Conservation (phyloP, 2,797 vertebrate species). For the Synanceia verrucosa region DNA sequence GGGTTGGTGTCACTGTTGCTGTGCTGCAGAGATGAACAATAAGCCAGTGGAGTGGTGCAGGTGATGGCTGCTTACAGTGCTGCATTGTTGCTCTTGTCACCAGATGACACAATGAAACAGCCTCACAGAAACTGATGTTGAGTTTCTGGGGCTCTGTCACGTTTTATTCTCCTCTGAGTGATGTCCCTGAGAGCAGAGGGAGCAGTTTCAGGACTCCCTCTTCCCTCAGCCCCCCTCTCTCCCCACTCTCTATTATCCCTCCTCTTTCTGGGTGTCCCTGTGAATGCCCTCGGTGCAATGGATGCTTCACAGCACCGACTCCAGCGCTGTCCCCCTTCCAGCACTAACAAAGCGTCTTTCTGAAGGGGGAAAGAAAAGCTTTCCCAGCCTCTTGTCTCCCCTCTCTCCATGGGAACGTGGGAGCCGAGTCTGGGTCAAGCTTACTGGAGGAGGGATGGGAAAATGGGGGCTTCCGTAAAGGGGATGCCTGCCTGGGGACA, state of each 20-base stretch:
- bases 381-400: slow-evolving; percentile 87
- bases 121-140: slow-evolving; percentile 27
- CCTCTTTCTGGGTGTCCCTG: slow-evolving; percentile 84
- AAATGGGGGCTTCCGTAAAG: slow-evolving; percentile 68
- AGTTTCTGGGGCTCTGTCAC: slow-evolving; percentile 58
- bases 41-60: slow-evolving; percentile 21
- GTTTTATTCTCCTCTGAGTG: slow-evolving; percentile 70
- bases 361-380: slow-evolving; percentile 87
- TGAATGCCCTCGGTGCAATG: slow-evolving; percentile 87
- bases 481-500: slow-evolving; percentile 73
- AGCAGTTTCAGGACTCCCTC: slow-evolving; percentile 62
- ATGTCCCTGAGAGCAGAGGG: slow-evolving; percentile 72
- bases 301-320: slow-evolving; percentile 82
- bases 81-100: slow-evolving; percentile 45
- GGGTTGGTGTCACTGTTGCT: background rate
- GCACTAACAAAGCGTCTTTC: slow-evolving; percentile 98
- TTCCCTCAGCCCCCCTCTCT: slow-evolving; percentile 46
- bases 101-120: slow-evolving; percentile 28
- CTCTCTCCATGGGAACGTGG: slow-evolving; percentile 93
- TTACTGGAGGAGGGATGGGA: slow-evolving; percentile 88
- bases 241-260: slow-evolving; percentile 64
- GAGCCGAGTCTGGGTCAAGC: slow-evolving; percentile 89
- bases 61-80: slow-evolving; percentile 38
- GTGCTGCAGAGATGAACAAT: slow-evolving; percentile 11
- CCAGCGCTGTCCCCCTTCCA: slow-evolving; percentile 91